phyloP scores from a whole-genome alignment of 2,888 invertebrate species.

The Diaprepes abbreviatus region DNA sequence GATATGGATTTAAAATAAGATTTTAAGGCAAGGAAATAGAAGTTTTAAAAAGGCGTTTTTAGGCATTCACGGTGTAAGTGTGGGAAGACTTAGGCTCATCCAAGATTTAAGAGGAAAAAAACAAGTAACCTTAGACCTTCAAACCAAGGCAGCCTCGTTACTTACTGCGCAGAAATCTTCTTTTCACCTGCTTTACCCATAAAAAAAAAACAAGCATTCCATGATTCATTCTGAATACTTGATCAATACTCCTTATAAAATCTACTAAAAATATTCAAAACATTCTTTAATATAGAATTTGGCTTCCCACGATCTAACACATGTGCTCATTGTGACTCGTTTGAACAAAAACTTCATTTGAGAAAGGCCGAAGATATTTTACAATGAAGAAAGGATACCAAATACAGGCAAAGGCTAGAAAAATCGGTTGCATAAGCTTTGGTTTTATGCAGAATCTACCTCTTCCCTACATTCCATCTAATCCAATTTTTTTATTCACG shows the following conservation, averaged over 20 bases:
- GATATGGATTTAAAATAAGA: conserved; percentile 33
- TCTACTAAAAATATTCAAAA: conserved; percentile 19
- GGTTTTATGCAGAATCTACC: too few species aligned
- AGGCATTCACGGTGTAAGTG: conserved; percentile 33
- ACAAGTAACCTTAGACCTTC: conserved; percentile 33
- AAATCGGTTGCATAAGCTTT: conserved; percentile 3
- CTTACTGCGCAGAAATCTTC: conserved; percentile 16
- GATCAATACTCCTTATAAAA: conserved; percentile 31
- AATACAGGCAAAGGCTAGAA: conserved; percentile 33
- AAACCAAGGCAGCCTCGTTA: conserved; percentile 37
- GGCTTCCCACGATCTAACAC: conserved; percentile 34
- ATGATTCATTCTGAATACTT: conserved; percentile 21
- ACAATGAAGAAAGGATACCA: conserved; percentile 24
- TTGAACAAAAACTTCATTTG: conserved; percentile 23
- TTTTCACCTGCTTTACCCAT: conserved; percentile 17
- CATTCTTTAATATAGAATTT: conserved; percentile 4
- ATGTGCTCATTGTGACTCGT: conserved; percentile 33
- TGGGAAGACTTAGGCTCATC: conserved; percentile 11
- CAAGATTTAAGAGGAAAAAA: conserved; percentile 38
- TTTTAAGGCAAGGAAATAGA: conserved; percentile 34
- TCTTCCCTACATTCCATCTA: conserved; percentile 30
- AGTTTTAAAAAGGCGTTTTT: conserved; percentile 33
- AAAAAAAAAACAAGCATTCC: not conserved
- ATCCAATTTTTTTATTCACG: conserved; percentile 42
- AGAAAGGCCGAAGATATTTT: not conserved